Percentiles rank a stretch among this genome's conserved stretches.
Evolutionary conservation across 2,113 vertebrate species (phyloP).

Genomic region (Vimba vimba): DNA sequence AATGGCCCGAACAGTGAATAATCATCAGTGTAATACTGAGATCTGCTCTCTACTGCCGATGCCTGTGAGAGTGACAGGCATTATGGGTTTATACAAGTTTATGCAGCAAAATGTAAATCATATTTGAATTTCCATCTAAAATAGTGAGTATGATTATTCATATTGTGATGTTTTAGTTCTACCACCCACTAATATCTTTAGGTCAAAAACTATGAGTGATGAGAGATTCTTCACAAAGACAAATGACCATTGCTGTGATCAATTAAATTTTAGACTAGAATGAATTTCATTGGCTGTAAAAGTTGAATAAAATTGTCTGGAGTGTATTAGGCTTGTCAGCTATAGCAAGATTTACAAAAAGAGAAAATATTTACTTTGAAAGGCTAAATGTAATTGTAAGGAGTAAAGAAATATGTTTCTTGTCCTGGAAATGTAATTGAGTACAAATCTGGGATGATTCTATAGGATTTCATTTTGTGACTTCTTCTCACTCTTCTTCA

Average conservation of each 20-base stretch:
- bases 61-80: neutral
- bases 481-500: neutral
- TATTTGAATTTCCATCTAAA: neutral
- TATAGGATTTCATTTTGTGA: neutral
- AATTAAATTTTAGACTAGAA: neutral
- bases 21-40: constrained; percentile 5
- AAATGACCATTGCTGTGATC: constrained; percentile 5
- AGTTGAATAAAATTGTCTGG: neutral
- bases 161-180: neutral
- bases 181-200: neutral
- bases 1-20: constrained; percentile 11
- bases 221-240: constrained; percentile 2
- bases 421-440: neutral
- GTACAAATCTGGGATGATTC: neutral
- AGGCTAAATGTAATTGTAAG: neutral
- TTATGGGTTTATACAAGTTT: neutral
- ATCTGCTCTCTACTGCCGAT: neutral
- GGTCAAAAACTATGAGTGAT: constrained; percentile 1
- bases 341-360: neutral
- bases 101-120: neutral
- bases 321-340: neutral
- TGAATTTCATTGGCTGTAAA: constrained; percentile 1
- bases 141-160: neutral
- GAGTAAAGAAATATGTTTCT: neutral
- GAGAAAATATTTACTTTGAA: neutral